Percentiles rank a stretch among this genome's conserved stretches.
Conservation (phyloP, 2,888 invertebrate species). For the Micoletzkya japonica region DNA sequence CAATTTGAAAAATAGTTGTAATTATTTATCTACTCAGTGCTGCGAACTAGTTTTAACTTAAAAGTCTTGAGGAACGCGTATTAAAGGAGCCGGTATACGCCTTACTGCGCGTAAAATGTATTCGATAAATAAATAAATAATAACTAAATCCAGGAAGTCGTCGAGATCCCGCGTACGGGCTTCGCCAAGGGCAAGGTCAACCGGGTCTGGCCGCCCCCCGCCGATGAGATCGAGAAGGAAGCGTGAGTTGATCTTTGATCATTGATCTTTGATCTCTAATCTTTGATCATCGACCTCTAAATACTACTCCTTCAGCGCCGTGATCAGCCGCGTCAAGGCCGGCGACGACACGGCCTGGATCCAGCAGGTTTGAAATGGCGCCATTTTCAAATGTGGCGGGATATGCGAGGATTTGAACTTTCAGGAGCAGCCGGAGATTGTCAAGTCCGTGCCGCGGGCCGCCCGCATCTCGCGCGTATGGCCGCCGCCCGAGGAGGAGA, state of each 20-base stretch:
- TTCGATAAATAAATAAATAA: too few species aligned
- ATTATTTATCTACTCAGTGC: too few species aligned
- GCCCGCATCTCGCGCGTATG: conserved; percentile 48
- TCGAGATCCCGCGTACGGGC: conserved; percentile 12
- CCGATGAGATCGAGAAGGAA: conserved; percentile 49
- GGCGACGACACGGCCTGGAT: conserved; percentile 56
- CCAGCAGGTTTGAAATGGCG: conserved; percentile 41
- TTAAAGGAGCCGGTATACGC: too few species aligned
- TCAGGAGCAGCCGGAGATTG: conserved; percentile 18
- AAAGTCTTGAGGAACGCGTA: too few species aligned
- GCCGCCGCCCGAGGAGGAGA: conserved; percentile 53
- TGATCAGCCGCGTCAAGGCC: conserved; percentile 40
- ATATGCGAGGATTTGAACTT: not conserved
- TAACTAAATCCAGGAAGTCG: conserved; percentile 8
- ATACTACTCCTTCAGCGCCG: conserved; percentile 30
- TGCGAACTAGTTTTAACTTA: too few species aligned
- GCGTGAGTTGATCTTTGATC: conserved; percentile 30
- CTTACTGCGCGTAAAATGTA: too few species aligned
- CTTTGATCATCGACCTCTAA: not conserved
- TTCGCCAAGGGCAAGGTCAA: conserved; percentile 24
- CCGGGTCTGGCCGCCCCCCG: conserved; percentile 57
- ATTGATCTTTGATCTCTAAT: not conserved
- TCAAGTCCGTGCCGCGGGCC: conserved; percentile 29
- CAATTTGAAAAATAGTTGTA: too few species aligned
- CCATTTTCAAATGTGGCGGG: not conserved